Base-by-base conservation (phyloP, 2,113 vertebrate species). In the Trematomus loennbergii region DNA sequence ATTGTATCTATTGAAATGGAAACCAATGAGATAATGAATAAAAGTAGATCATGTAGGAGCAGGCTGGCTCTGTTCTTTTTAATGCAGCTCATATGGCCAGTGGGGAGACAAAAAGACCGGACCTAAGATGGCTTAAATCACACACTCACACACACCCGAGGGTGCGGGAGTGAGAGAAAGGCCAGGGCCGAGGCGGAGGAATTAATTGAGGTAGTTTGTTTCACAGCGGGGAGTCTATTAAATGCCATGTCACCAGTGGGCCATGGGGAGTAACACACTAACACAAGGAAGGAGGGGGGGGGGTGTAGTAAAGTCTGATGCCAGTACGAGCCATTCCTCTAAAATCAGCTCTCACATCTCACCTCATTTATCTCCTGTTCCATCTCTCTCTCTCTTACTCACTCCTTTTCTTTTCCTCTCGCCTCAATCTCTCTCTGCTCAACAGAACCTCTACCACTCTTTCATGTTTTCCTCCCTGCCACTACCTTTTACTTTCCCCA, bases 201-300 rank as follows among this genome's bases (percentile, higher is more conserved):
- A 94, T 95, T 95, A 94, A 95, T 94, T 94, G 94, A 94, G 91
- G 93, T 93, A 94, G 92, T 95, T 95, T 95, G 94, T 94, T 95
- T 94, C 93, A 94, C 93, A 91, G 89, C 86, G 73, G 91, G 92
- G 86, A 94, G 93, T 94, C 93, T 93, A 95, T 95, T 95, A 94
- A 94, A 94, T 94, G 93, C 93, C 93, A 94, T 94, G 94, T 95
- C 93, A 94, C 93, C 86, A 85, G 81, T 87, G 89, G 89, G 90
- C 93, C 90, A 92, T 80, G 67, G 93, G 93, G 92, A 94, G 90
- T 84, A 92, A 88, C 88, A 90, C 86, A 90, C 88, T 86, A 88
- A 85, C 80, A 84, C 64, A 65, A 40, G 77, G 52, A 58, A 46
- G 58, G 59, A 53, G 67, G 68, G 36, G 29, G 46, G 25, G 33